phyloP scores from a whole-genome alignment of 64 coral and sea anemone genomes.

The Anthopleura sola region DNA sequence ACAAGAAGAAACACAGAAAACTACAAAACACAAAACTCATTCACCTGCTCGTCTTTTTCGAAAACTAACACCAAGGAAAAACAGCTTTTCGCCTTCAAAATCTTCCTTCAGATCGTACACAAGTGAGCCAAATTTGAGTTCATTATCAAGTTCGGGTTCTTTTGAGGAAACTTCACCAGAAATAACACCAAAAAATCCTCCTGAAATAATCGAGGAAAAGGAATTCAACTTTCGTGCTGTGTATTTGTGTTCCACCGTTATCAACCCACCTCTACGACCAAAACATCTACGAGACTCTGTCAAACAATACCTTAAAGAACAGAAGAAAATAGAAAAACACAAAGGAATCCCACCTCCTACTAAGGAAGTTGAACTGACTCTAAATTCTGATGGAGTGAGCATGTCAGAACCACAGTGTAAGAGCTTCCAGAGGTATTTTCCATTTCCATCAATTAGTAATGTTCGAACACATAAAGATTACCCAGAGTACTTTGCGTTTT shows the following conservation, averaged over 20 bases:
- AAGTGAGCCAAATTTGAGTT: constrained; percentile 7
- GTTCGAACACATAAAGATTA: constrained; percentile 72
- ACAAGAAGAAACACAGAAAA: not conserved
- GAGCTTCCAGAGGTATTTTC: constrained; percentile 61
- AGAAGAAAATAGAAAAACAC: constrained; percentile 65
- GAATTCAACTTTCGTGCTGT: constrained; percentile 60
- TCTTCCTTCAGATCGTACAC: constrained; percentile 5
- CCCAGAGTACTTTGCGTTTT: constrained; percentile 93
- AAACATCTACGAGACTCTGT: constrained; percentile 94
- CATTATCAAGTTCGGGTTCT: constrained; percentile 6
- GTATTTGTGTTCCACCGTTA: constrained; percentile 87
- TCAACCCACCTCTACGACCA: constrained; percentile 78
- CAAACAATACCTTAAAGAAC: constrained; percentile 89
- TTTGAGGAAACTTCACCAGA: not conserved
- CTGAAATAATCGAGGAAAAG: constrained; percentile 48
- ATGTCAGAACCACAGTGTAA: constrained; percentile 45
- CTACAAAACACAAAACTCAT: constrained; percentile 6
- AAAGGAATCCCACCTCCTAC: constrained; percentile 24
- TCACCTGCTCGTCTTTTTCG: constrained; percentile 5
- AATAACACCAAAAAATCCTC: not conserved
- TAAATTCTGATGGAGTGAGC: constrained; percentile 69
- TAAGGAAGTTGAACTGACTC: constrained; percentile 59
- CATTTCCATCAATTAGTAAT: constrained; percentile 51
- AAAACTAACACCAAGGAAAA: constrained; percentile 32
- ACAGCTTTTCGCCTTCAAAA: not conserved